Evolutionary conservation across 1,140 invertebrate species (phyloP).

Genomic region (Pantala flavescens): DNA sequence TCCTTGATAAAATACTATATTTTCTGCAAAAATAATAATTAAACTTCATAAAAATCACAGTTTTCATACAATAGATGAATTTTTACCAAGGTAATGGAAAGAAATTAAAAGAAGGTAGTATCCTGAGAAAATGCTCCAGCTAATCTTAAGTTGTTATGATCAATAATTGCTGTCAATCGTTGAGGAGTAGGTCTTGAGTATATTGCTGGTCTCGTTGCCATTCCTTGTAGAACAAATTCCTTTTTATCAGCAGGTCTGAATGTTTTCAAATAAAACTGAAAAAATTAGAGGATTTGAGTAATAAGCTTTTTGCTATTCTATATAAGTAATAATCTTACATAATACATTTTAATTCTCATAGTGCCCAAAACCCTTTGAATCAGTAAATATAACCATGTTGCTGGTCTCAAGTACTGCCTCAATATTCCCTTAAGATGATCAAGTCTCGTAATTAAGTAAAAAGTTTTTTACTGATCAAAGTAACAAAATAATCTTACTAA

Average conservation of each 20-base stretch:
- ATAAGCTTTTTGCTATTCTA: slow-evolving; percentile 8
- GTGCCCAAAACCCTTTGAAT: slow-evolving; percentile 38
- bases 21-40: too few species aligned
- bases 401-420: too few species aligned
- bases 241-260: slow-evolving; percentile 23
- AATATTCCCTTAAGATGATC: too few species aligned
- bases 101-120: slow-evolving; percentile 46
- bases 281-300: not conserved
- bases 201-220: slow-evolving; percentile 46
- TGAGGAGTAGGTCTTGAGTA: slow-evolving; percentile 52
- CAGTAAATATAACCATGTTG: too few species aligned
- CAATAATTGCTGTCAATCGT: slow-evolving; percentile 51
- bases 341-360: slow-evolving; percentile 43
- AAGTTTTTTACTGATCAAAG: too few species aligned
- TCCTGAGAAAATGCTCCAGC: slow-evolving; percentile 62
- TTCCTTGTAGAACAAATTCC: slow-evolving; percentile 57
- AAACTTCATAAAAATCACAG: too few species aligned
- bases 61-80: too few species aligned
- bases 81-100: too few species aligned
- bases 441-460: too few species aligned
- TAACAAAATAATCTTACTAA: too few species aligned
- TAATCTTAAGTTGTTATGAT: slow-evolving; percentile 51
- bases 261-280: slow-evolving; percentile 15
- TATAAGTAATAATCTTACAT: slow-evolving; percentile 19
- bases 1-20: too few species aligned